Conservation (phyloP, 2,888 invertebrate genomes). For the Piscicola geometra region DNA sequence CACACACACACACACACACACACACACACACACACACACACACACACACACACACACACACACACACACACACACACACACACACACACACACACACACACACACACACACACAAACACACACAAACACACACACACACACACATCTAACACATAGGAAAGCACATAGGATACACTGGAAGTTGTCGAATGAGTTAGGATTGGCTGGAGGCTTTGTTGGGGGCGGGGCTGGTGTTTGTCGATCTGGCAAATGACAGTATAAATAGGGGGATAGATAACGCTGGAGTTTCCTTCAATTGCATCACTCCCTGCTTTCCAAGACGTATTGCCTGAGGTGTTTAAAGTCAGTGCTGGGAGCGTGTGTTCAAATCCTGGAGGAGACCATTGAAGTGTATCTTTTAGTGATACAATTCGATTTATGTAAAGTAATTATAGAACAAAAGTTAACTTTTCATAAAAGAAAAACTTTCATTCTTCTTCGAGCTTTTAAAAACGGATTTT, state of each 20-base stretch:
- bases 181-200: neutral
- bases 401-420: too few relatives aligned
- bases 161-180: neutral
- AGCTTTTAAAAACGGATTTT: too few relatives aligned
- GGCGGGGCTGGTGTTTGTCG: neutral
- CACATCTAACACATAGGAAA: neutral
- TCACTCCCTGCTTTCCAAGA: too few relatives aligned
- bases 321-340: too few relatives aligned
- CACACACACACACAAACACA: slow-evolving; percentile 15
- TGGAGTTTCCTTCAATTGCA: too few relatives aligned
- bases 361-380: too few relatives aligned
- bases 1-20: slow-evolving; percentile 15
- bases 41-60: slow-evolving; percentile 11
- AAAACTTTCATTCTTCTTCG: too few relatives aligned
- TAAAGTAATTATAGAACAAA: too few relatives aligned
- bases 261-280: neutral
- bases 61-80: slow-evolving; percentile 11
- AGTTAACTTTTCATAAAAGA: too few relatives aligned
- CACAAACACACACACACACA: slow-evolving; percentile 5
- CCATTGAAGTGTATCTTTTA: too few relatives aligned
- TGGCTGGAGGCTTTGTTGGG: neutral
- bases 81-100: slow-evolving; percentile 15
- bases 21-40: slow-evolving; percentile 22
- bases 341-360: too few relatives aligned
- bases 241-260: neutral